phyloP scores from a whole-genome alignment of 1,140 invertebrate species.

The Drosophila bocki region DNA sequence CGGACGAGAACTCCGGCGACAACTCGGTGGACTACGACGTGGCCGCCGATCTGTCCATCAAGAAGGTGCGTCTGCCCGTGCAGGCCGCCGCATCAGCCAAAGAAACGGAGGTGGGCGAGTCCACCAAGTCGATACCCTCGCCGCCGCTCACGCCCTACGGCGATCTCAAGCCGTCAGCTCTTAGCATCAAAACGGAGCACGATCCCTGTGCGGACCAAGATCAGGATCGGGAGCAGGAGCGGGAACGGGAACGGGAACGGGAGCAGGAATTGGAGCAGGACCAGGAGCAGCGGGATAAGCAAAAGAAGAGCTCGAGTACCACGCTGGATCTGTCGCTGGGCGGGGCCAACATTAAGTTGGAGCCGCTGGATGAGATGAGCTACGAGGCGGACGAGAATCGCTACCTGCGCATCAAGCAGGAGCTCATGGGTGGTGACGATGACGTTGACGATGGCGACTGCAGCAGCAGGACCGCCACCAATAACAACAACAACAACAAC shows the following conservation, averaged over 20 bases:
- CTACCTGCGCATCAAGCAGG: constrained; percentile 72
- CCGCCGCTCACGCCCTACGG: constrained; percentile 77
- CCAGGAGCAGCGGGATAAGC: background rate
- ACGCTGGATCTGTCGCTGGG: constrained; percentile 52
- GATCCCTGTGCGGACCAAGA: constrained; percentile 26
- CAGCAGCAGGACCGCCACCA: constrained; percentile 15
- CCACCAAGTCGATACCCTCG: constrained; percentile 81
- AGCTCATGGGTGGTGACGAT: constrained; percentile 63
- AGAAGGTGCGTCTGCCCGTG: constrained; percentile 51
- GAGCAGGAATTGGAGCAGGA: background rate
- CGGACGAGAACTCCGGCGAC: constrained; percentile 85
- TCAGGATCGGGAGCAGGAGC: background rate
- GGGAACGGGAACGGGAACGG: background rate
- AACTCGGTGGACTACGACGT: constrained; percentile 86
- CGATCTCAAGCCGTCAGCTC: constrained; percentile 13
- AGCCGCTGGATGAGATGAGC: constrained; percentile 67
- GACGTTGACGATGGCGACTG: constrained; percentile 3
- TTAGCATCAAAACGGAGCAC: constrained; percentile 55
- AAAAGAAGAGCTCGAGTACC: constrained; percentile 7
- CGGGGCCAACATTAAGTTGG: constrained; percentile 67
- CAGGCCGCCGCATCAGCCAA: constrained; percentile 44
- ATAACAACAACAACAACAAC: constrained; percentile 48
- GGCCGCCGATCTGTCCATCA: constrained; percentile 85
- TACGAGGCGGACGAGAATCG: constrained; percentile 71
- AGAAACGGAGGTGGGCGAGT: constrained; percentile 67